Evolutionary conservation across 2,797 vertebrate species (phyloP), one percentile per base, ranked within the genome.

Genomic region (Danio tinwini): DNA sequence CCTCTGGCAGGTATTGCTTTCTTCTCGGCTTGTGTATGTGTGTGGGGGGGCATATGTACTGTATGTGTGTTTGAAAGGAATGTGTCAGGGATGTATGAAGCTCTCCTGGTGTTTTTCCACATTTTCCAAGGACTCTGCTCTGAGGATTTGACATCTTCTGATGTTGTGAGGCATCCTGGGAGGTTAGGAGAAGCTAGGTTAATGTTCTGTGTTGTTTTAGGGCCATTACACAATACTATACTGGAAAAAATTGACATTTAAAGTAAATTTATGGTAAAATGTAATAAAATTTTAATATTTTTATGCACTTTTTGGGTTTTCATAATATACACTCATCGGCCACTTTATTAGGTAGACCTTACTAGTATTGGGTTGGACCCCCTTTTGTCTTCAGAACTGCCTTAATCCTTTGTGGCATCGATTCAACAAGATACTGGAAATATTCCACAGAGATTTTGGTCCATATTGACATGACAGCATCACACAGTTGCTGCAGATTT

Each of bases 1-100:
- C 37, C 2, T 83, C 45, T 82, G 79, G 59, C 84, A 82, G 78
- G 84, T 29, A 29, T 82, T 79, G 83, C 75, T 55, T 81, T 21
- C 44, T 52, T 37, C 53, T 11, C 45, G 44, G 63, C 53, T 13
- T 13, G 74, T 49, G 59, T 14, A 45, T 58, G 81, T 59, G 79
- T 49, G 59, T 14, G 45, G 49, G 78, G 59, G 79, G 56, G 62
- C 44, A 47, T 19, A 12, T 39, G 67, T 47, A 50, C 16, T 53
- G 21, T 75, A 10, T 19, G 62, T 68, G 62, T 42, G 17, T 42
- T 52, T 17, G 52, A 45, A 50, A 50, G 49, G 59, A 73, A 72
- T 52, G 50, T 4, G 1, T 17, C 3, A 62, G n/a, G 69, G 44
- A 67, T 1, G 58, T 76, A 52, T 39, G 39, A 76, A 19, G 19